Evolutionary conservation across 2,113 vertebrate species (phyloP).

Genomic region (Forbesichthys papilliferus): DNA sequence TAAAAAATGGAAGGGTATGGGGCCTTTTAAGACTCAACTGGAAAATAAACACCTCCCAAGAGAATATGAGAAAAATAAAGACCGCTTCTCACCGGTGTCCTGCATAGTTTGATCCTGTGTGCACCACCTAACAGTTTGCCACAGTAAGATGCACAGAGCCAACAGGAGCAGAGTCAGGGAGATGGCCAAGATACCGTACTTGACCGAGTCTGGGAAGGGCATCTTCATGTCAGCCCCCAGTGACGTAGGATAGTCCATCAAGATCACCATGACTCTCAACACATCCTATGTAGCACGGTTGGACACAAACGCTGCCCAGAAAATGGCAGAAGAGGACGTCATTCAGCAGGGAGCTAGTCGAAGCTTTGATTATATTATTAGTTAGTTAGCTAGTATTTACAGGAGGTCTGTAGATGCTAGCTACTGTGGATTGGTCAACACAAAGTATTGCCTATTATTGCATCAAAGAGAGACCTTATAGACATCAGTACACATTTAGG

Average conservation of each 20-base stretch:
- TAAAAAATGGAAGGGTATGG: no score
- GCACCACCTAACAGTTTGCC: conserved; percentile 72
- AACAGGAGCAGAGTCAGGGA: conserved; percentile 68
- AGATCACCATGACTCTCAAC: conserved; percentile 31
- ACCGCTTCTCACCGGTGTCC: conserved; percentile 44
- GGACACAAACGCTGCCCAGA: neutral
- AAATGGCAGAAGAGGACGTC: neutral
- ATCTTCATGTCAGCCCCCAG: conserved; percentile 40
- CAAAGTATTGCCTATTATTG: no score
- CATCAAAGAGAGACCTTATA: no score
- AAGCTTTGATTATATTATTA: no score
- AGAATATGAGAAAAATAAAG: neutral
- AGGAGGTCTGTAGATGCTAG: no score
- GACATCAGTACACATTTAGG: no score
- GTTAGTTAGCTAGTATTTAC: no score
- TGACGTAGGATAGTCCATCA: conserved; percentile 19
- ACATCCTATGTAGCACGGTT: conserved; percentile 13
- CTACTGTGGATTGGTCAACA: no score
- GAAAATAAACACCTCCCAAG: neutral
- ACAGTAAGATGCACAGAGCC: conserved; percentile 71
- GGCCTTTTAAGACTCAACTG: neutral
- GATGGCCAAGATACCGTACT: conserved; percentile 69
- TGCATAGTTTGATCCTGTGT: conserved; percentile 14
- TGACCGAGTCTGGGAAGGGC: conserved; percentile 62
- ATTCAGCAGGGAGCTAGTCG: no score